A percentile compares a stretch with the other conserved stretches of the same genome.
phyloP scores from a whole-genome alignment of 2,113 vertebrate genomes.

The Xenopus borealis region DNA sequence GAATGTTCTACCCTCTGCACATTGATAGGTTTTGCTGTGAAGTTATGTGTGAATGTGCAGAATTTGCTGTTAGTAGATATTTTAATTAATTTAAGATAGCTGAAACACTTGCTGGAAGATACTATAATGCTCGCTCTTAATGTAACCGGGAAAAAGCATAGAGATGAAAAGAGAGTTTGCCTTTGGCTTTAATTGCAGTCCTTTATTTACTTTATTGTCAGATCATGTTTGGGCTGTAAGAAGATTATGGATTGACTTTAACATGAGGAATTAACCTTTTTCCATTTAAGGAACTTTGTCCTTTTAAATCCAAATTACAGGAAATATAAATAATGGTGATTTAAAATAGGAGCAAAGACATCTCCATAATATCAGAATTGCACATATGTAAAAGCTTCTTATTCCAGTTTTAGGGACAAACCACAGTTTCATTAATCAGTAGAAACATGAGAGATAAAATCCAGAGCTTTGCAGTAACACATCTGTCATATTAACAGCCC shows the following conservation, averaged over 20 bases:
- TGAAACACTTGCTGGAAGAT: constrained; percentile 46
- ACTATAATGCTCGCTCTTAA: constrained; percentile 14
- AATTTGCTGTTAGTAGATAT: constrained; percentile 43
- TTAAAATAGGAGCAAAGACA: background rate
- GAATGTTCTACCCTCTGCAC: constrained; percentile 51
- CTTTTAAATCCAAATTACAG: constrained; percentile 8
- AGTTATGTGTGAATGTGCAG: constrained; percentile 26
- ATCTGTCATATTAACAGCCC: constrained; percentile 40
- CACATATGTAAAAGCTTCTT: constrained; percentile 33
- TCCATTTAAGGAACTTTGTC: background rate
- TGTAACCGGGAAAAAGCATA: constrained; percentile 17
- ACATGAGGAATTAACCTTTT: background rate
- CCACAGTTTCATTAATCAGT: constrained; percentile 21
- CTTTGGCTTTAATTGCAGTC: constrained; percentile 43
- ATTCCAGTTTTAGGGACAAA: constrained; percentile 17
- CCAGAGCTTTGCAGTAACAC: constrained; percentile 30
- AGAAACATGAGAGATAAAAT: constrained; percentile 27
- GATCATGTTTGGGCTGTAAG: constrained; percentile 56
- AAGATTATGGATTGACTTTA: constrained; percentile 33
- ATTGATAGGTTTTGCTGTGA: constrained; percentile 48
- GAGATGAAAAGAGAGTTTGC: constrained; percentile 51
- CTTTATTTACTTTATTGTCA: constrained; percentile 55
- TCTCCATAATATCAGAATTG: constrained; percentile 4
- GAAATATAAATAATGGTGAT: constrained; percentile 20
- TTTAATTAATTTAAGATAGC: constrained; percentile 52